Conservation (phyloP, 2,113 vertebrate species). For the Mastomys coucha region DNA sequence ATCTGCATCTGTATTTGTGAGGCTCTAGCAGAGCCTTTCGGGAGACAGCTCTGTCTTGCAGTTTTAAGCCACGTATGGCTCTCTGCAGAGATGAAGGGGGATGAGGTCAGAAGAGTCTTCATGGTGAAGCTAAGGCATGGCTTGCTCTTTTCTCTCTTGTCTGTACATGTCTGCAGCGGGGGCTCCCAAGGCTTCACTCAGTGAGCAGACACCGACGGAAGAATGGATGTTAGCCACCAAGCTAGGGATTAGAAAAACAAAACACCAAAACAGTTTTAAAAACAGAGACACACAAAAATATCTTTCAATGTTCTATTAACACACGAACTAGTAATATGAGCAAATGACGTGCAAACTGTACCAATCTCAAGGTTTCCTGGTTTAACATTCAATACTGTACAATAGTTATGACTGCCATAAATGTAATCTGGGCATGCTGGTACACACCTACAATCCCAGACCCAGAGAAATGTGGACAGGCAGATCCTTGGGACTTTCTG, state of each 20-base stretch:
- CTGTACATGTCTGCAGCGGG: not conserved
- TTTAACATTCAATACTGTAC: not conserved
- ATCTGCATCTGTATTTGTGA: no score
- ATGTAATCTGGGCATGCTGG: no score
- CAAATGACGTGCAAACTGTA: not conserved
- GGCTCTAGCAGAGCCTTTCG: no score
- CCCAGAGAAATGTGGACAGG: not conserved
- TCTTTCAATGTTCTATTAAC: not conserved
- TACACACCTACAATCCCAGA: not conserved
- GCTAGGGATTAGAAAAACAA: not conserved
- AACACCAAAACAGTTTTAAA: not conserved
- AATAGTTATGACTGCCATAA: not conserved
- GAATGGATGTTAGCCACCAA: not conserved
- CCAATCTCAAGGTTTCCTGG: not conserved
- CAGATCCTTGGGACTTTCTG: not conserved
- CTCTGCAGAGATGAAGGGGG: no score
- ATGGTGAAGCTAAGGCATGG: not conserved
- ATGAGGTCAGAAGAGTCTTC: not conserved
- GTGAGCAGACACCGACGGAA: not conserved
- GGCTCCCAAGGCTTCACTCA: not conserved
- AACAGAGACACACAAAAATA: not conserved
- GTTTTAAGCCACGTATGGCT: not conserved
- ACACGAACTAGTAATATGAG: not conserved
- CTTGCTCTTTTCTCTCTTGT: not conserved
- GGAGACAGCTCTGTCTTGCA: no score